A percentile compares a stretch with the other conserved stretches of the same genome.
Conservation (phyloP, 37 sponge, comb jelly and placozoan species). For the Sycon ciliatum region DNA sequence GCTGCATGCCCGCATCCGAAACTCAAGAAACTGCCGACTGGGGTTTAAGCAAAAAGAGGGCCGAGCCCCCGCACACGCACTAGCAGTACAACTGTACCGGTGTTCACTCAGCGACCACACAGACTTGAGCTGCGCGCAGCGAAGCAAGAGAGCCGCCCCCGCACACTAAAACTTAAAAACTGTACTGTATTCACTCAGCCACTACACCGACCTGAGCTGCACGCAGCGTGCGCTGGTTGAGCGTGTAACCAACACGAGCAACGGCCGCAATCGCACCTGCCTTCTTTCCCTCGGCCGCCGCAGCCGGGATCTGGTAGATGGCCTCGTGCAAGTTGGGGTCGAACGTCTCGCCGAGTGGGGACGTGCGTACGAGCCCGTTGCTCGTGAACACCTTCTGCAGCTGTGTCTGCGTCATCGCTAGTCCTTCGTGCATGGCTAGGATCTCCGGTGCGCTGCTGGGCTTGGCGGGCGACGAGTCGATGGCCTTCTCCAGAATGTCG, state of each 20-base stretch:
- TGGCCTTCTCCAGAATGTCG: slow-evolving; percentile 79
- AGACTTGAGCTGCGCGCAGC: too few relatives aligned
- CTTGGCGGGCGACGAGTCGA: too few relatives aligned
- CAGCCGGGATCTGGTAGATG: slow-evolving; percentile 62
- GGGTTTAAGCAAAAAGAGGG: too few relatives aligned
- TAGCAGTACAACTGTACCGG: too few relatives aligned
- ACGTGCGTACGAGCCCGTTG: slow-evolving; percentile 64
- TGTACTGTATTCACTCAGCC: slow-evolving; percentile 14
- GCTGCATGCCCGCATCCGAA: too few relatives aligned
- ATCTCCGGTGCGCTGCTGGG: too few relatives aligned
- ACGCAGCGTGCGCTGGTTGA: slow-evolving; percentile 79
- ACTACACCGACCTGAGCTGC: slow-evolving; percentile 91
- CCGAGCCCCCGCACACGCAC: too few relatives aligned
- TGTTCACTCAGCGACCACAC: too few relatives aligned
- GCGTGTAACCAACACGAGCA: slow-evolving; percentile 60
- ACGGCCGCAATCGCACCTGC: slow-evolving; percentile 72
- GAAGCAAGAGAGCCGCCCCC: too few relatives aligned
- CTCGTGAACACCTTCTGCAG: slow-evolving; percentile 74
- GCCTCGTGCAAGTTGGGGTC: slow-evolving; percentile 90
- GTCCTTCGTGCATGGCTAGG: slow-evolving; percentile 79
- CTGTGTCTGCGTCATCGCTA: slow-evolving; percentile 70
- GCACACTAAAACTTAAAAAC: too few relatives aligned
- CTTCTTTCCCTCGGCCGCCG: slow-evolving; percentile 47
- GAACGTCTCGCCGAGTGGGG: slow-evolving; percentile 67
- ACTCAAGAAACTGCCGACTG: too few relatives aligned